Conservation (phyloP, 1,140 invertebrate genomes). For the Magallana gigas region DNA sequence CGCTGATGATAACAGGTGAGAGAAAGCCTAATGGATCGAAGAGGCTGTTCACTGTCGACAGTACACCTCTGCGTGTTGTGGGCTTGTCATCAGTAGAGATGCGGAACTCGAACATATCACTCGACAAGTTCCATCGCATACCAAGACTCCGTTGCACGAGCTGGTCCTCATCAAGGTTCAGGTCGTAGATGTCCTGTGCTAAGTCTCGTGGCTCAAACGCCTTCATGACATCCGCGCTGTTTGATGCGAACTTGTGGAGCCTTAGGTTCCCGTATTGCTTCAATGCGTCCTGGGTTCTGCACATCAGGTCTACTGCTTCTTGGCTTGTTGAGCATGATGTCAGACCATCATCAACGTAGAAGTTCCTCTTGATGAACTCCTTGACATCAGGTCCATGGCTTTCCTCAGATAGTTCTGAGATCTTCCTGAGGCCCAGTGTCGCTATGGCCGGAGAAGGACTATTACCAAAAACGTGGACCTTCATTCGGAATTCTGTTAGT, state of each 20-base stretch:
- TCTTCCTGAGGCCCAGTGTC: slow-evolving; percentile 40
- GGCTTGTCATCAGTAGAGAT: no score
- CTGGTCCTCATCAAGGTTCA: slow-evolving; percentile 29
- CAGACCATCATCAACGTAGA: no score
- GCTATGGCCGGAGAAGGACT: slow-evolving; percentile 7
- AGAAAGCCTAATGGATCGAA: no score
- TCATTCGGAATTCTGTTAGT: neutral
- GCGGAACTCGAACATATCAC: slow-evolving; percentile 44
- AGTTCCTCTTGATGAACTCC: neutral
- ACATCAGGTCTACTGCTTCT: no score
- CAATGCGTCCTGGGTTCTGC: no score
- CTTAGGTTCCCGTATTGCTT: no score
- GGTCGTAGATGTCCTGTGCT: neutral
- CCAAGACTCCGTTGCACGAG: slow-evolving; percentile 48
- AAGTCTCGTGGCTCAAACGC: slow-evolving; percentile 34
- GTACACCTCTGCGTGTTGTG: no score
- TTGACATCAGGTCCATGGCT: slow-evolving; percentile 36
- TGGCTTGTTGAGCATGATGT: no score
- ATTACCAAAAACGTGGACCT: slow-evolving; percentile 53
- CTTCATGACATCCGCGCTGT: neutral
- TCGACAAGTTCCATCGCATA: slow-evolving; percentile 25
- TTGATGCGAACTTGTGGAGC: no score
- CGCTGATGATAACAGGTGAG: no score
- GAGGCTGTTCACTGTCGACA: no score
- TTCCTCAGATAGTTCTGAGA: neutral